Percentiles rank a stretch among this genome's conserved stretches.
Evolutionary conservation across 2,888 invertebrate species (phyloP).

Genomic region (Himalopsyche kuldschensis): DNA sequence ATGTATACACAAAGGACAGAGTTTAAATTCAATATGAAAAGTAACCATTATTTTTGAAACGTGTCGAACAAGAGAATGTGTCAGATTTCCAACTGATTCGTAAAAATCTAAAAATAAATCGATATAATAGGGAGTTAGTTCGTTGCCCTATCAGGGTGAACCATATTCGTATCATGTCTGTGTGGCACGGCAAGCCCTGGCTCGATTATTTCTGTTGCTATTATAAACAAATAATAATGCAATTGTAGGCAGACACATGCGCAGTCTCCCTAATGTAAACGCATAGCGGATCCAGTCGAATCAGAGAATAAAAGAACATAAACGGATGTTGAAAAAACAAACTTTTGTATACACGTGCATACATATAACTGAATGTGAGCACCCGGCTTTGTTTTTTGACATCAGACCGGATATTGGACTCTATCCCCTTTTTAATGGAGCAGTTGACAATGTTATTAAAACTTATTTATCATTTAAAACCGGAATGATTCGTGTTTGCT

Average conservation of each 20-base stretch:
- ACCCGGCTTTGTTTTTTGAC: slow-evolving; percentile 26
- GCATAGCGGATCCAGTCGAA: slow-evolving; percentile 12
- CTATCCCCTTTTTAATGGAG: slow-evolving; percentile 13
- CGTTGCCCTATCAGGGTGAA: neutral
- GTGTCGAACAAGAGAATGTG: neutral
- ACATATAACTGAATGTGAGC: slow-evolving; percentile 16
- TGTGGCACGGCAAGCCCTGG: neutral
- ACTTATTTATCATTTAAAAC: neutral
- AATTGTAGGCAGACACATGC: slow-evolving; percentile 15
- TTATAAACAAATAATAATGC: slow-evolving; percentile 30
- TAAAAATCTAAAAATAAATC: neutral
- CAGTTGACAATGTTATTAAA: slow-evolving; percentile 30
- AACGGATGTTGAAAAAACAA: slow-evolving; percentile 36
- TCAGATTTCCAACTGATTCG: neutral
- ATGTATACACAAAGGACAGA: too few species aligned
- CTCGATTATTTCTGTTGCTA: slow-evolving; percentile 28
- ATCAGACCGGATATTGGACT: slow-evolving; percentile 31
- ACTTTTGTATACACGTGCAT: neutral
- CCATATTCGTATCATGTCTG: neutral
- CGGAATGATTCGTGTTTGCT: neutral
- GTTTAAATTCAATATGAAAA: too few species aligned
- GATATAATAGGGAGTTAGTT: neutral
- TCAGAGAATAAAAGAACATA: slow-evolving; percentile 34
- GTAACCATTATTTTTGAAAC: too few species aligned
- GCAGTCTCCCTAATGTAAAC: neutral